Conservation (phyloP, 2,113 vertebrate species). For the Macroglossus sobrinus region DNA sequence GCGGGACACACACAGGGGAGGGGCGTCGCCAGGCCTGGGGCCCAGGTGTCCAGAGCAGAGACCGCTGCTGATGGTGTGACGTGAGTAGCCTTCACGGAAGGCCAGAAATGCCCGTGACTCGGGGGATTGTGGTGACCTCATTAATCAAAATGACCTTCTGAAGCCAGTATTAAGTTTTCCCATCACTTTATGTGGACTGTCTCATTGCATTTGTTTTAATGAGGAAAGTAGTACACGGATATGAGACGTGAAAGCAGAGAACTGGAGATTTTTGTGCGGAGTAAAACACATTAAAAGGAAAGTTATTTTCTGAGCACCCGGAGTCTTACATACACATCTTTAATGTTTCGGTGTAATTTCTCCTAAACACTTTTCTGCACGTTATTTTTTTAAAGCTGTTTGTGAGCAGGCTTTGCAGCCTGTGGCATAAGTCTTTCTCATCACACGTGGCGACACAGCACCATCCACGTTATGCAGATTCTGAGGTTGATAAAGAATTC, state of each 20-base stretch:
- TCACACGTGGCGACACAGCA: rapidly evolving
- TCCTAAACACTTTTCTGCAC: not conserved
- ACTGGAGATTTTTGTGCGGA: not conserved
- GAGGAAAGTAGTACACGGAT: not conserved
- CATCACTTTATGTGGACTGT: not conserved
- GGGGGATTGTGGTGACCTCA: not conserved
- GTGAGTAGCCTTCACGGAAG: rapidly evolving
- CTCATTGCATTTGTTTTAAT: not conserved
- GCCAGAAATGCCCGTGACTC: not conserved
- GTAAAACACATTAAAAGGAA: not conserved
- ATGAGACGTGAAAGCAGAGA: not conserved
- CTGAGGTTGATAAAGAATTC: rapidly evolving
- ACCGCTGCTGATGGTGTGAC: rapidly evolving
- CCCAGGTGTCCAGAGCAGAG: rapidly evolving
- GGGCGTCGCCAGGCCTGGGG: not conserved
- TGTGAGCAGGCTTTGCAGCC: not conserved
- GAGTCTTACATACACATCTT: not conserved
- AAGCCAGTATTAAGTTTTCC: not conserved
- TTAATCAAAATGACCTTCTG: not conserved
- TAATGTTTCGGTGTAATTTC: not conserved
- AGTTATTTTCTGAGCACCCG: not conserved
- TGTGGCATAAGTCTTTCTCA: rapidly evolving
- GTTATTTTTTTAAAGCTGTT: not conserved
- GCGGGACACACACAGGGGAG: rapidly evolving
- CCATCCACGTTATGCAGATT: rapidly evolving